Percentiles rank a stretch among this genome's conserved stretches.
These are phyloP conservation scores for Varanus salvator DNA, from an alignment of 2,113 vertebrate species.

Conservation along the genomic window DNA sequence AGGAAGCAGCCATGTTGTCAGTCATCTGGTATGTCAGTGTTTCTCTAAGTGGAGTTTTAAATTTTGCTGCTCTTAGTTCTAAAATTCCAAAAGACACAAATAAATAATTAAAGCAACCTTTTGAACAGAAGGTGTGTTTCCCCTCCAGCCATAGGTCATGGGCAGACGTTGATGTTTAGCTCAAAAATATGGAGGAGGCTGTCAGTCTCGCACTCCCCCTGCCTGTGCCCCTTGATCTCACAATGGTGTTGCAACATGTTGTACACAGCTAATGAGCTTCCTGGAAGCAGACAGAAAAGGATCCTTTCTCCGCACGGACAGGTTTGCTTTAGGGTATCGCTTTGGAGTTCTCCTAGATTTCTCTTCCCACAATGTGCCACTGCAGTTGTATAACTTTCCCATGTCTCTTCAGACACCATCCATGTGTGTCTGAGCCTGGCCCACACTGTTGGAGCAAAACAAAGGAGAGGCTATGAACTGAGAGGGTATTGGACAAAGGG, in stretches of 20 bases:
- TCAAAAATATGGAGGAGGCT: neutral
- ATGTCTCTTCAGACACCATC: constrained; percentile 16
- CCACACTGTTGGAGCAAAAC: constrained; percentile 40
- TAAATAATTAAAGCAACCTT: neutral
- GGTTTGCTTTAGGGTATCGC: neutral
- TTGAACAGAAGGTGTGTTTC: neutral
- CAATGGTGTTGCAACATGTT: neutral
- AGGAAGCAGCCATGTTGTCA: neutral
- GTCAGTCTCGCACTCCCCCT: constrained; percentile 18
- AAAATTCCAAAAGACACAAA: neutral
- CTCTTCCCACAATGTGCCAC: constrained; percentile 47
- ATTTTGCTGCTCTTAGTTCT: neutral
- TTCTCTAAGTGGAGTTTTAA: neutral
- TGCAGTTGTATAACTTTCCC: constrained; percentile 50
- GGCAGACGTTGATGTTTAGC: neutral
- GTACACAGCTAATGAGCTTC: neutral
- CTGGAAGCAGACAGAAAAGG: constrained; percentile 20
- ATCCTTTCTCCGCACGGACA: neutral
- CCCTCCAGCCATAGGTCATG: neutral
- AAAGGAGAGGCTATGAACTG: constrained; percentile 44
- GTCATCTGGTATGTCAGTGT: neutral
- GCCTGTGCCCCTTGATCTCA: neutral
- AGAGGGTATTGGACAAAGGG: constrained; percentile 43
- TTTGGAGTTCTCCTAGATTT: constrained; percentile 53
- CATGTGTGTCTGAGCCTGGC: constrained; percentile 41